These are phyloP conservation scores for Piprites chloris DNA, from an alignment of 2,113 vertebrate genomes.

Conservation along the genomic window DNA sequence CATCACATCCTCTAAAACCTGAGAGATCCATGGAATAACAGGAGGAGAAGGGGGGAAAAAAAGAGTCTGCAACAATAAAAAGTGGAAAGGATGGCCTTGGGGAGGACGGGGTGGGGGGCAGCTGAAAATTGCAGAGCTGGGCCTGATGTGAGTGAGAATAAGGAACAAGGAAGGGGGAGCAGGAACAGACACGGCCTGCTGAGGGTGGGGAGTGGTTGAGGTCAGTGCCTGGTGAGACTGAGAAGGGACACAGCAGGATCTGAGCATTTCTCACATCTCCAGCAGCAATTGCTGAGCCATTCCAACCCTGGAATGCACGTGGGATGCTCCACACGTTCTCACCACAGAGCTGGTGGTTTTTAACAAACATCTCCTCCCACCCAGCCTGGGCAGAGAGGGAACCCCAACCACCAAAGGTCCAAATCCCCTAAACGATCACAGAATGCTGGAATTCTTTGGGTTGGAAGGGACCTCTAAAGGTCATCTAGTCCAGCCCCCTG, in stretches of 20 bases:
- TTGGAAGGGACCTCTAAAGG: no score
- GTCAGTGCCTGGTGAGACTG: not conserved
- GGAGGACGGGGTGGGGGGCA: not conserved
- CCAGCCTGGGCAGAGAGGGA: not conserved
- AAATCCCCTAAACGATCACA: accelerated
- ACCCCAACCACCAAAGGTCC: accelerated
- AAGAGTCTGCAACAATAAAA: not conserved
- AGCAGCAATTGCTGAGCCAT: accelerated
- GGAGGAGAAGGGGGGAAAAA: not conserved
- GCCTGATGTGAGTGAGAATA: not conserved
- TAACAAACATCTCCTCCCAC: not conserved
- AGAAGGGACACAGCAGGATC: not conserved
- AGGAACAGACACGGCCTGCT: not conserved
- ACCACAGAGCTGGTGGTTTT: not conserved
- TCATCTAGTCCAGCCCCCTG: no score
- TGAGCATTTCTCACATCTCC: accelerated
- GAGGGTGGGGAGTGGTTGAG: not conserved
- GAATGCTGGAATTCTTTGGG: no score
- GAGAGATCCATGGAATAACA: not conserved
- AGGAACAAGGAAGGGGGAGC: not conserved
- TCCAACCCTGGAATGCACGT: accelerated
- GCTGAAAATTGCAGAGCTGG: not conserved
- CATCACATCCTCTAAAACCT: not conserved
- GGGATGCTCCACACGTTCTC: not conserved
- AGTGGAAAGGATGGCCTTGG: not conserved